Percentiles rank a stretch among this genome's conserved stretches.
Evolutionary conservation across 2,888 invertebrate species (phyloP).

Genomic region (Papilio protenor): DNA sequence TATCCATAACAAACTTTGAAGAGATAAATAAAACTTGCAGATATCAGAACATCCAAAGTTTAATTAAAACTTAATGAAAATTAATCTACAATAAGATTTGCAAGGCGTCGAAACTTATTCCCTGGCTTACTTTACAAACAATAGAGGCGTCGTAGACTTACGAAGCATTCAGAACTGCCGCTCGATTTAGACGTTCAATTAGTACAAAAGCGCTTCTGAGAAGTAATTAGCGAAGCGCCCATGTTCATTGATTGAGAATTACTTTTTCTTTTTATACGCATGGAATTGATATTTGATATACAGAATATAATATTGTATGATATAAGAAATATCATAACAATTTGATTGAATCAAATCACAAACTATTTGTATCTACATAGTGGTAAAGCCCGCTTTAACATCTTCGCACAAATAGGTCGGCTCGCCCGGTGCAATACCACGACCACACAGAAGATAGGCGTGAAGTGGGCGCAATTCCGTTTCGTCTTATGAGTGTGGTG

Average conservation of each 20-base stretch:
- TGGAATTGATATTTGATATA: background rate
- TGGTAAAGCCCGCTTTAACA: no score
- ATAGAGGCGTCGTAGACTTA: conserved; percentile 15
- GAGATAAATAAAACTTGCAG: background rate
- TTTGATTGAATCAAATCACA: no score
- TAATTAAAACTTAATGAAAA: conserved; percentile 29
- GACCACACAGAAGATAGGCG: no score
- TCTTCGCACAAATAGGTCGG: no score
- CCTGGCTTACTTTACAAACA: conserved; percentile 20
- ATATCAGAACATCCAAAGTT: conserved; percentile 8
- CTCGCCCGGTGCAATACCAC: no score
- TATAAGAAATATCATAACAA: no score
- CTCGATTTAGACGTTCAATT: conserved; percentile 13
- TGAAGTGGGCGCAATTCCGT: no score
- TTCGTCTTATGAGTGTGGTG: no score
- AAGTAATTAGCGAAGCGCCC: conserved; percentile 13
- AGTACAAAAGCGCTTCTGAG: conserved; percentile 22
- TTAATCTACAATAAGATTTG: conserved; percentile 29
- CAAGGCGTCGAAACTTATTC: conserved; percentile 15
- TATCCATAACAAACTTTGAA: background rate
- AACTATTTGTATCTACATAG: no score
- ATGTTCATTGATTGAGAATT: background rate
- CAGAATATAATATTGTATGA: background rate
- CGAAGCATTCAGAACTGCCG: conserved; percentile 20
- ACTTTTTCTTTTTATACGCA: background rate